Percentiles rank a stretch among this genome's conserved stretches.
phyloP scores from a whole-genome alignment of 1,140 invertebrate species.

The Littorina saxatilis region DNA sequence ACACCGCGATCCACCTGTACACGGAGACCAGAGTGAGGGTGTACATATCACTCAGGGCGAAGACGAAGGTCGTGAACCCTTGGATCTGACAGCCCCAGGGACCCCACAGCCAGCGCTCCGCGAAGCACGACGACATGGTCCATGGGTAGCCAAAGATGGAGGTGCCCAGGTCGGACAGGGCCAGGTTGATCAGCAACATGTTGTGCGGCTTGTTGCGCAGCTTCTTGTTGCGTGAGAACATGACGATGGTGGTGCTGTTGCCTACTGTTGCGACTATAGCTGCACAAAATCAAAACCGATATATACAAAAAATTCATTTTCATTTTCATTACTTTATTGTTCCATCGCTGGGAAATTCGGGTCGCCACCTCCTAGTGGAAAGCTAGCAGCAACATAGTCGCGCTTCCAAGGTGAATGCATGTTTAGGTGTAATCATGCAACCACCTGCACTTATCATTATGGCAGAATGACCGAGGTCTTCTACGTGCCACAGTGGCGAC shows the following conservation, averaged over 20 bases:
- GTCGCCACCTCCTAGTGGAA: no score
- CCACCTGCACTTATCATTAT: no score
- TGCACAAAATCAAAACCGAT: no score
- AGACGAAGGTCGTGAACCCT: conserved; percentile 46
- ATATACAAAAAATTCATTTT: no score
- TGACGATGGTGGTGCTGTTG: conserved; percentile 42
- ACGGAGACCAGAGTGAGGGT: conserved; percentile 45
- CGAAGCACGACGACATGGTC: conserved; percentile 56
- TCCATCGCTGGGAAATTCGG: no score
- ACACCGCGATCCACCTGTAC: conserved; percentile 48
- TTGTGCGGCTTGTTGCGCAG: no score
- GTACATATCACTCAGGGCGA: conserved; percentile 49
- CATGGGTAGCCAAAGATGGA: conserved; percentile 63
- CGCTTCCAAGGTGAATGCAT: no score
- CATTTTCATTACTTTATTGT: no score
- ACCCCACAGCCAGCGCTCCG: conserved; percentile 59
- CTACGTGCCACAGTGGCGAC: no score
- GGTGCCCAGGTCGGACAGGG: conserved; percentile 61
- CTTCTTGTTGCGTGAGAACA: conserved; percentile 42
- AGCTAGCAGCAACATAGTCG: no score
- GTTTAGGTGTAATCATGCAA: no score
- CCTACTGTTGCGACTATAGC: conserved; percentile 36
- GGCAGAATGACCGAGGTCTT: no score
- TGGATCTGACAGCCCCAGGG: conserved; percentile 47
- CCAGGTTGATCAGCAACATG: conserved; percentile 60